Evolutionary conservation across 2,113 vertebrate genomes (phyloP).

Genomic region (Alces alces): DNA sequence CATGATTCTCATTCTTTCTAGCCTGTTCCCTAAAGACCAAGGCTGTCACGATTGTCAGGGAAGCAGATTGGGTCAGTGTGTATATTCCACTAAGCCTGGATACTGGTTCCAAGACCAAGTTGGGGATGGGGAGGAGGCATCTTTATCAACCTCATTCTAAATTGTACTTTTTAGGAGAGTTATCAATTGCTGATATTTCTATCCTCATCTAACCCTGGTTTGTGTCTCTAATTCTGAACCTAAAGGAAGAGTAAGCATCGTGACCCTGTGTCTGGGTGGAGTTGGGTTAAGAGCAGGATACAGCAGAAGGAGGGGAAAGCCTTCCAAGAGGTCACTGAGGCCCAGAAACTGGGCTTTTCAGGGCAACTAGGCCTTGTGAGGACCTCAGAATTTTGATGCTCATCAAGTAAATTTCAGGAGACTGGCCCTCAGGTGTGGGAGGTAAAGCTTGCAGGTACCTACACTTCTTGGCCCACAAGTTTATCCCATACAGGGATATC

Average conservation of each 20-base stretch:
- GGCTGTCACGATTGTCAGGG: neutral
- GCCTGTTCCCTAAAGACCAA: neutral
- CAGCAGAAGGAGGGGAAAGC: neutral
- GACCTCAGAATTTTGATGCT: neutral
- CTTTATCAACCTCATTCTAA: neutral
- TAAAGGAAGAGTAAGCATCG: neutral
- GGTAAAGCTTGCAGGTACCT: accelerated
- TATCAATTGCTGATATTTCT: neutral
- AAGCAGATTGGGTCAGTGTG: neutral
- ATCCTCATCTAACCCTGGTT: neutral
- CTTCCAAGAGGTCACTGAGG: neutral
- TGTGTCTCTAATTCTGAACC: neutral
- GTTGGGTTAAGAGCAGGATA: neutral
- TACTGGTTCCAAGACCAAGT: neutral
- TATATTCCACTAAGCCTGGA: neutral
- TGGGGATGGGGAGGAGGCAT: neutral
- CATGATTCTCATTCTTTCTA: neutral
- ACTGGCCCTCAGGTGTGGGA: neutral
- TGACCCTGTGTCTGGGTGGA: neutral
- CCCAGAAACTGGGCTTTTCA: neutral
- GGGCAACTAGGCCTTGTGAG: neutral
- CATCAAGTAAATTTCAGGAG: neutral
- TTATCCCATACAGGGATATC: neutral
- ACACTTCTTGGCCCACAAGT: neutral
- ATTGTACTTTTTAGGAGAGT: neutral